Conservation (phyloP, 2,113 vertebrate genomes). For the Strix uralensis region DNA sequence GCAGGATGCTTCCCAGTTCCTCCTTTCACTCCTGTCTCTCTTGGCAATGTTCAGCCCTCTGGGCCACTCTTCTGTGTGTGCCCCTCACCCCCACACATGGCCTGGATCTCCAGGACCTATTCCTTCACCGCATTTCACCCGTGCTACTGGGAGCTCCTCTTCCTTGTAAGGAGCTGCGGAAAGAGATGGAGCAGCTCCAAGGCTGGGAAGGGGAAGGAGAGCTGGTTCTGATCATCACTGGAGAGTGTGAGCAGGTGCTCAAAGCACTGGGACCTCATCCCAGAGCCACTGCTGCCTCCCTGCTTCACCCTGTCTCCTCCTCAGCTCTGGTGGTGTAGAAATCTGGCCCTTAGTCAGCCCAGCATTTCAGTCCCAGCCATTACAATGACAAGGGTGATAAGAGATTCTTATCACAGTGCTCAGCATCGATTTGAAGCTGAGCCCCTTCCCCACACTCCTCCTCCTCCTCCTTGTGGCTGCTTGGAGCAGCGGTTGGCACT, state of each 20-base stretch:
- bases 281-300: not conserved
- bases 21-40: not conserved
- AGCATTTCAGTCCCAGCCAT: slow-evolving; percentile 76
- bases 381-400: slow-evolving; percentile 85
- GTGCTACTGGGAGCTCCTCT: accelerated
- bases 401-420: slow-evolving; percentile 80
- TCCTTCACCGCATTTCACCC: not conserved
- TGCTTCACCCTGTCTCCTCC: not conserved
- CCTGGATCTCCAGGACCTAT: not conserved
- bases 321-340: not conserved
- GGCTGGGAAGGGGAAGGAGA: not conserved
- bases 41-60: not conserved
- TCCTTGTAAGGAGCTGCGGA: not conserved
- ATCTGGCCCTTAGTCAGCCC: not conserved
- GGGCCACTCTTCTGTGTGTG: not conserved
- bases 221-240: not conserved
- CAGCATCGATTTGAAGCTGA: slow-evolving; percentile 75
- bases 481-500: accelerated
- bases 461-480: not conserved
- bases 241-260: not conserved
- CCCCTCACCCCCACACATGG: accelerated
- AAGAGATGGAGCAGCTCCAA: not conserved
- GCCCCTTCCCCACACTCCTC: not conserved
- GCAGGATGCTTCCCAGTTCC: not conserved
- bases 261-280: not conserved